Percentiles rank a stretch among this genome's conserved stretches.
phyloP scores from a whole-genome alignment of 2,113 vertebrate genomes.

The Paedocypris sp. region DNA sequence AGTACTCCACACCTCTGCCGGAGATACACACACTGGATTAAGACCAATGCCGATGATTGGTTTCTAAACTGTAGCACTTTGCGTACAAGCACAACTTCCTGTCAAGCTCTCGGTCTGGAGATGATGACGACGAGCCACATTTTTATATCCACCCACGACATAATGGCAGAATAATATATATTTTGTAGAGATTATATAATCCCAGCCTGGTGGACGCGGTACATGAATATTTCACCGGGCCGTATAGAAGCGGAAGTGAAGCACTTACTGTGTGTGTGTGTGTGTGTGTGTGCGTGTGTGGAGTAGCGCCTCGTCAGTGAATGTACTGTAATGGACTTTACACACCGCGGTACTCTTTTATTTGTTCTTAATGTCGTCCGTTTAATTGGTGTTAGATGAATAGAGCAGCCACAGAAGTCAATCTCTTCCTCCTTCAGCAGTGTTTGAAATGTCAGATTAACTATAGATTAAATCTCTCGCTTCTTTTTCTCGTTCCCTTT shows the following conservation, averaged over 20 bases:
- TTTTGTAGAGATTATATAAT: slow-evolving; percentile 37
- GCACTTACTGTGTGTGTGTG: slow-evolving; percentile 22
- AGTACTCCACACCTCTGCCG: too few relatives aligned
- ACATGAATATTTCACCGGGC: slow-evolving; percentile 35
- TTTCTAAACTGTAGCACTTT: slow-evolving; percentile 54
- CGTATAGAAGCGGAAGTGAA: slow-evolving; percentile 46
- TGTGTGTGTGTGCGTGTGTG: too few relatives aligned
- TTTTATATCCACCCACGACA: slow-evolving; percentile 18
- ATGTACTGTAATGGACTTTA: slow-evolving; percentile 44
- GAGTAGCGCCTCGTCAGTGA: too few relatives aligned
- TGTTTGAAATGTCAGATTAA: slow-evolving; percentile 27
- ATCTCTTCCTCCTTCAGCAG: slow-evolving; percentile 30
- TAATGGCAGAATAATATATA: slow-evolving; percentile 22
- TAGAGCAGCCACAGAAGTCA: slow-evolving; percentile 32
- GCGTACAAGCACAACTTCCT: slow-evolving; percentile 53
- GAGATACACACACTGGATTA: too few relatives aligned
- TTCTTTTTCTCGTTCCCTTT: too few relatives aligned
- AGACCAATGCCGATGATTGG: neutral
- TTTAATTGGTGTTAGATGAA: slow-evolving; percentile 32
- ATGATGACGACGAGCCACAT: too few relatives aligned
- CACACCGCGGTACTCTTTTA: slow-evolving; percentile 40
- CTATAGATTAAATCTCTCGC: too few relatives aligned
- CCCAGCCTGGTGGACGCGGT: slow-evolving; percentile 28
- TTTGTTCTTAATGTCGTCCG: slow-evolving; percentile 43
- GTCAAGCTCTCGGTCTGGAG: slow-evolving; percentile 30